Percentiles rank a stretch among this genome's conserved stretches.
Conservation (phyloP, 2,888 invertebrate genomes). For the Cephus sareptanus region DNA sequence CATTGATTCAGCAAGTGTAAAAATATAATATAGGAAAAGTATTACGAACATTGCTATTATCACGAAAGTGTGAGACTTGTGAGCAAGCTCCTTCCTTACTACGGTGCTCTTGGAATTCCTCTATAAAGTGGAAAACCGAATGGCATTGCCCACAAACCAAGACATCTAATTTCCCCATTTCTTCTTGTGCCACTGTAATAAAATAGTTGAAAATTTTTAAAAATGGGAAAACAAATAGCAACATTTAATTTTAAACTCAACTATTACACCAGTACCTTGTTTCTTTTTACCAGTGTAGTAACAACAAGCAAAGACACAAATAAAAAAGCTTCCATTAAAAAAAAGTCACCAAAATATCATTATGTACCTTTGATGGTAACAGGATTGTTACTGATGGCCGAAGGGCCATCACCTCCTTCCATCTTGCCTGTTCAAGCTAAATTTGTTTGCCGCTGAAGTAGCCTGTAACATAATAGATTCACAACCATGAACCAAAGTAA, state of each 20-base stretch:
- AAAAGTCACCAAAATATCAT: constrained; percentile 2
- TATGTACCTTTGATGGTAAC: constrained; percentile 55
- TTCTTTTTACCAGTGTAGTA: constrained; percentile 3
- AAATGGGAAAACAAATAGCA: neutral
- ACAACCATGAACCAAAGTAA: neutral
- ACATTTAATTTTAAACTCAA: neutral
- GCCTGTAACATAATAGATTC: neutral
- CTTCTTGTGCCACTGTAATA: constrained; percentile 78
- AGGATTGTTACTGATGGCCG: constrained; percentile 59
- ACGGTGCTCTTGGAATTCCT: constrained; percentile 82
- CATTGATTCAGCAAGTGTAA: constrained; percentile 6
- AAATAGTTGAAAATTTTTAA: constrained; percentile 3
- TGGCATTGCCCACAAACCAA: constrained; percentile 88
- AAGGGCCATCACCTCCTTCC: constrained; percentile 62
- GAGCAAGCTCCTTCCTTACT: constrained; percentile 70
- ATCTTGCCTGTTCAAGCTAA: constrained; percentile 40
- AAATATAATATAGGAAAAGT: constrained; percentile 3
- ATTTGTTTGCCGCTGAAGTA: neutral
- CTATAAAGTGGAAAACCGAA: constrained; percentile 81
- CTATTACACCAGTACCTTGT: neutral
- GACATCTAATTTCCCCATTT: constrained; percentile 81
- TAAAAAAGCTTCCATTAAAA: neutral
- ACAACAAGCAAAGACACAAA: constrained; percentile 4
- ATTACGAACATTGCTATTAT: constrained; percentile 71
- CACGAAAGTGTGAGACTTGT: constrained; percentile 74